Conservation (phyloP, 2,113 vertebrate genomes). For the Heterotilapia buettikoferi region DNA sequence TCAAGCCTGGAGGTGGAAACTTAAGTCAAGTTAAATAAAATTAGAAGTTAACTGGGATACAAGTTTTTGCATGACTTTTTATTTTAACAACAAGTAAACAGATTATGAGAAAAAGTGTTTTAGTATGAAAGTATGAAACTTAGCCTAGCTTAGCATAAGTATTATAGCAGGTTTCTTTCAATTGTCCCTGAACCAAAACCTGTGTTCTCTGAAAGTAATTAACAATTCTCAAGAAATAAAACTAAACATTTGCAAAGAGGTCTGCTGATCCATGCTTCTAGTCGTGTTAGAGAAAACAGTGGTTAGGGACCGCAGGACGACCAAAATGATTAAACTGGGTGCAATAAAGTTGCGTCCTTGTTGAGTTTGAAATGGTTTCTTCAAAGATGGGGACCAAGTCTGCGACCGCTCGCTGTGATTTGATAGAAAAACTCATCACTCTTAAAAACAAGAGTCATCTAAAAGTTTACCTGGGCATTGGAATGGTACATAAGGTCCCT, state of each 20-base stretch:
- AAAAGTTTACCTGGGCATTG: constrained; percentile 76
- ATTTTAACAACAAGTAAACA: neutral
- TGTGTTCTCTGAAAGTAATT: neutral
- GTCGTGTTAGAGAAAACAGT: neutral
- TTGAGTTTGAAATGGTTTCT: neutral
- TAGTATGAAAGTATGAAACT: neutral
- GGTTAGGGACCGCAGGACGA: neutral
- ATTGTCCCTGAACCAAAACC: neutral
- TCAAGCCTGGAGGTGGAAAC: neutral
- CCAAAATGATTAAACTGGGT: neutral
- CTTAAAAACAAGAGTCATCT: neutral
- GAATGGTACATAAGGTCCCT: constrained; percentile 87
- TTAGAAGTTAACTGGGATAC: neutral
- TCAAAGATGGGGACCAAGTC: neutral
- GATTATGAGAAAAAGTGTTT: neutral
- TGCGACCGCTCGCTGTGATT: neutral
- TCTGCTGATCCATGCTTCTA: neutral
- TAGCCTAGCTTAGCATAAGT: neutral
- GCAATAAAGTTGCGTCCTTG: neutral
- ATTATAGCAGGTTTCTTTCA: neutral
- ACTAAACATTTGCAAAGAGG: neutral
- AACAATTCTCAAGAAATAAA: neutral
- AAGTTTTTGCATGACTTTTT: neutral
- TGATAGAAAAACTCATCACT: neutral
- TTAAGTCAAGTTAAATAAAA: neutral